Percentiles rank a stretch among this genome's conserved stretches.
Evolutionary conservation across 2,888 invertebrate genomes (phyloP).

Genomic region (Cheilosia vulpina): DNA sequence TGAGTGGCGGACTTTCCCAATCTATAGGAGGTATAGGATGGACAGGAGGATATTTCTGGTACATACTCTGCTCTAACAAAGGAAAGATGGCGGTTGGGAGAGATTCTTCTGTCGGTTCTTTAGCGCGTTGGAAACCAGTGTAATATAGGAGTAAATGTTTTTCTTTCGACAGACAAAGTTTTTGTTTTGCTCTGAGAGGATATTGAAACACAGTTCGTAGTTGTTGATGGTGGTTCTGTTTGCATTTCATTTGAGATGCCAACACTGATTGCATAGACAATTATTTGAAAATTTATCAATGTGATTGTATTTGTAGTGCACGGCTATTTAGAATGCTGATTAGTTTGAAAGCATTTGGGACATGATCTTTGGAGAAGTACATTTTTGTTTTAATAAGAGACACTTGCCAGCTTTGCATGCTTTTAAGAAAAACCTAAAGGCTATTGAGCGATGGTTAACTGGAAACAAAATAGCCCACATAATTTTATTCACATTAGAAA

Average conservation of each 20-base stretch:
- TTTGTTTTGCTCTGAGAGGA: background rate
- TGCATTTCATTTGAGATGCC: conserved; percentile 39
- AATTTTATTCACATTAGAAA: too few species aligned
- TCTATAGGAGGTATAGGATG: background rate
- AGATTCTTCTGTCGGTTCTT: background rate
- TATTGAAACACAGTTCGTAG: conserved; percentile 14
- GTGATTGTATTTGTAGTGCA: background rate
- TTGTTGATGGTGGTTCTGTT: conserved; percentile 28
- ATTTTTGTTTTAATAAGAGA: too few species aligned
- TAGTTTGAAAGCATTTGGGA: too few species aligned
- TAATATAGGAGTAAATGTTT: conserved; percentile 20
- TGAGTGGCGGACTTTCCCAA: conserved; percentile 13
- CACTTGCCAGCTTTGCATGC: too few species aligned
- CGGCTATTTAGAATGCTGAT: too few species aligned
- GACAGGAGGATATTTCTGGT: background rate
- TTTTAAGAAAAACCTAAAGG: too few species aligned
- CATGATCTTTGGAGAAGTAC: too few species aligned
- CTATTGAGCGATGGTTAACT: too few species aligned
- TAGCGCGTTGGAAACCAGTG: background rate
- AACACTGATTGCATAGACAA: conserved; percentile 30
- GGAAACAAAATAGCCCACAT: too few species aligned
- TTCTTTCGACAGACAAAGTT: conserved; percentile 30
- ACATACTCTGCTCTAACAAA: background rate
- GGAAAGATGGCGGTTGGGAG: background rate
- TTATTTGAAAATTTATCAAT: conserved; percentile 13